phyloP scores from a whole-genome alignment of 2,113 vertebrate genomes.

The Butastur rufipennis region DNA sequence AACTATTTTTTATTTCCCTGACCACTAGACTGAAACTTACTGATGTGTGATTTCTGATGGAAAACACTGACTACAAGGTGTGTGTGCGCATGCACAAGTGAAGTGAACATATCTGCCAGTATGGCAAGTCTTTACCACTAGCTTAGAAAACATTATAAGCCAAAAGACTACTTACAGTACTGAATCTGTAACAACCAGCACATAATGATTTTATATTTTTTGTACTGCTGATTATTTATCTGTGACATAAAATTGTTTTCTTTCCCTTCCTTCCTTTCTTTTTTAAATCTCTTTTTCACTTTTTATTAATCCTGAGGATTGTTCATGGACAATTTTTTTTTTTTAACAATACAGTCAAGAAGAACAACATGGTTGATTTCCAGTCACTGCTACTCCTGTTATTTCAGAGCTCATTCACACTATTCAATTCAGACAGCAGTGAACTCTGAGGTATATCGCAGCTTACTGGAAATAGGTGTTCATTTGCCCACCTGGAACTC shows the following conservation, averaged over 20 bases:
- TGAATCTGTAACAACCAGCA: background rate
- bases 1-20: background rate
- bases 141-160: background rate
- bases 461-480: background rate
- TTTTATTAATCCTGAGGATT: background rate
- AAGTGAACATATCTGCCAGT: background rate
- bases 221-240: background rate
- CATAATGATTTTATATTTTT: background rate
- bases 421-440: background rate
- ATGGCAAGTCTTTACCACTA: background rate
- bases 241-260: background rate
- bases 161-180: background rate
- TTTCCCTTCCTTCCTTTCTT: background rate
- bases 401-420: background rate
- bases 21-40: background rate
- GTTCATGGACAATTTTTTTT: background rate
- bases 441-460: background rate
- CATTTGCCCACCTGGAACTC: background rate
- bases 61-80: background rate
- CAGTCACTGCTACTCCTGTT: background rate
- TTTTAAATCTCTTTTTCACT: background rate
- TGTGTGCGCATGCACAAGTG: accelerated
- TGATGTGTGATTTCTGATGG: background rate
- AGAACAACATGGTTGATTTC: background rate
- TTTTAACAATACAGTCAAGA: background rate